Evolutionary conservation across 2,888 invertebrate genomes (phyloP), one percentile per base, ranked within the genome.

Genomic region (Cosmia pyralina): DNA sequence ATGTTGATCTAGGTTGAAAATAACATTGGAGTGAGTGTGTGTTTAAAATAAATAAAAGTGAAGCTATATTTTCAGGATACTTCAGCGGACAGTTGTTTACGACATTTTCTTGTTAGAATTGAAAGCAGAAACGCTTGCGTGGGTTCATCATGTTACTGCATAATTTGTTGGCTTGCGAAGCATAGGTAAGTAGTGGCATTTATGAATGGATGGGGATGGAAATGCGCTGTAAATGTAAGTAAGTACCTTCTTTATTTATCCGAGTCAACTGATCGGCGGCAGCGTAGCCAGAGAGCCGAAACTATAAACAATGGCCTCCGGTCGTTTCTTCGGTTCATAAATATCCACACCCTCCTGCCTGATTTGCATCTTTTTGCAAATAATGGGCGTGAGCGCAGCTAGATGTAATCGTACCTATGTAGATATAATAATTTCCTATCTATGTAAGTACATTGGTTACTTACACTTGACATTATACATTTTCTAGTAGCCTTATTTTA

Each of bases 71-170:
- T 66, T 57, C 22, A 22, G n/a, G 17, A 58, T 75, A 63, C 17
- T 69, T 68, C 50, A 55, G 41, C 11, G 7, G 48, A 19, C 58
- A 63, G 44, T 11, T 72, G 46, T 63, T 62, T 50, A 62, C 44
- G 46, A 57, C 34, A 78, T 28, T 65, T 55, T 52, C 15, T 58
- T 70, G 38, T 63, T 62, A 19, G 15, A 66, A 57, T 28, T 62
- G 28, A 72, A 52, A 64, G 8, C 63, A 41, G 52, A 59, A 38
- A 19, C 46, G 50, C 6, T 48, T 13, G 50, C 15, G 19, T 68
- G n/a, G n/a, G n/a, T n/a, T n/a, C n/a, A n/a, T 68, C 59, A 60
- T 79, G 50, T 22, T 50, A n/a, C 55, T 60, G 78, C 55, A 72
- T 78, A 72, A 69, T 41, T 63, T 46, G 10, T 15, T 0, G 38